Base-by-base conservation (phyloP, 2,797 vertebrate genomes). In the Fundulus diaphanus region DNA sequence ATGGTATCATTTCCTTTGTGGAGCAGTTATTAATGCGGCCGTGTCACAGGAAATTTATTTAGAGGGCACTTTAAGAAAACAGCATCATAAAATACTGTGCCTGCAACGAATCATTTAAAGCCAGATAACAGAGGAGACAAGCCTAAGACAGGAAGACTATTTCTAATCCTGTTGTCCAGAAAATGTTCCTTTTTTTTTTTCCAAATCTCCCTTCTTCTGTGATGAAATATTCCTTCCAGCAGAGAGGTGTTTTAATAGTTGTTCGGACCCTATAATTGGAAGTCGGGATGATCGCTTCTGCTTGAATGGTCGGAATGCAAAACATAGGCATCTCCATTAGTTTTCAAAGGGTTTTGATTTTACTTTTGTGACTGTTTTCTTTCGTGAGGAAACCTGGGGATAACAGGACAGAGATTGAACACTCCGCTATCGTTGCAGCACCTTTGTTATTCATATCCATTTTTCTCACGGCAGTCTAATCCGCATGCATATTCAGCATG, bases 401-500 rank as follows among this genome's bases (percentile, higher is more conserved):
- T 77, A 84, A 88, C 78, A 63, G 79, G 65, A 77, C 68, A n/a
- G 70, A 73, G 82, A 83, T 54, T 81, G 73, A 83, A 85, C 67
- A 57, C 78, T 59, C 40, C 67, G 48, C 68, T 71, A 68, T 88
- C 74, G 69, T 85, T 67, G 48, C 31, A 46, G 77, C 42, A 86
- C 84, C 77, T 88, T 85, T 88, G 85, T 87, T 87, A 88, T 88
- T 89, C 88, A 85, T 83, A 83, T 80, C 79, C 78, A 81, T 80
- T 75, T 79, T 57, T 84, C 84, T 84, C 80, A 85, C 80, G 65
- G 79, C 73, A 54, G 61, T 61, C 79, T 86, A 77, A 86, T 90
- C 82, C 83, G 77, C 80, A 84, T 86, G 81, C 87, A 88, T 85
- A 89, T 89, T 88, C 77, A 84, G 65, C 51, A 40, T 68, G 72